Evolutionary conservation across 1,140 invertebrate genomes (phyloP), one percentile per base, ranked within the genome.

Genomic region (Ceratina japonica): DNA sequence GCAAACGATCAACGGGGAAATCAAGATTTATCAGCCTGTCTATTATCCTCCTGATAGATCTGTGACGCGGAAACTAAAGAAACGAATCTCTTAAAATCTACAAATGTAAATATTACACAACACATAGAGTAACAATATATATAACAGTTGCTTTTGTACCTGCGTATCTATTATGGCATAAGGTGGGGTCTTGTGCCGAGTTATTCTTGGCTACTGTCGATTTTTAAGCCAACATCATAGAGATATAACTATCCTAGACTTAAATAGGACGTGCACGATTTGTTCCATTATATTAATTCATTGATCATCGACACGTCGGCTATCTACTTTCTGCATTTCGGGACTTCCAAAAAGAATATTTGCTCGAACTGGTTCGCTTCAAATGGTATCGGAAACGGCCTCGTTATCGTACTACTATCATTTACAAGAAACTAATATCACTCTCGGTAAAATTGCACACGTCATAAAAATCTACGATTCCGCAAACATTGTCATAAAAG

Each of bases 121-220:
- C 83, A 79, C 83, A 90, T 85, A 89, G 80, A 87, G 68, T 73
- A 90, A 90, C 87, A 90, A 87, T 85, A 83, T 86, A 72, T 85
- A 90, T 90, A 84, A 90, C 68, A 85, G 71, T 71, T 76, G 79
- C 72, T 77, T 72, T 87, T 84, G 74, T 84, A 87, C 84, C 80
- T 88, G 88, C 31, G 56, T 65, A 70, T 87, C 86, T 90, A 88
- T 64, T 88, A 90, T 89, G 89, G 89, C 89, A 88, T 79, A 90
- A 84, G 74, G 82, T 87, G 81, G 86, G 37, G 79, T 90, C 86
- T 84, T 89, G 87, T 89, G 89, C 87, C 86, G 88, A 90, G 89
- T 88, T 89, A 90, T 88, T 89, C 80, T 84, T 88, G 86, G 87
- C 88, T 87, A 89, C 89, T 88, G 89, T 90, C 89, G 86, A 86